Evolutionary conservation across 2,888 invertebrate species (phyloP), one percentile per base, ranked within the genome.

Genomic region (Dynastes maya): DNA sequence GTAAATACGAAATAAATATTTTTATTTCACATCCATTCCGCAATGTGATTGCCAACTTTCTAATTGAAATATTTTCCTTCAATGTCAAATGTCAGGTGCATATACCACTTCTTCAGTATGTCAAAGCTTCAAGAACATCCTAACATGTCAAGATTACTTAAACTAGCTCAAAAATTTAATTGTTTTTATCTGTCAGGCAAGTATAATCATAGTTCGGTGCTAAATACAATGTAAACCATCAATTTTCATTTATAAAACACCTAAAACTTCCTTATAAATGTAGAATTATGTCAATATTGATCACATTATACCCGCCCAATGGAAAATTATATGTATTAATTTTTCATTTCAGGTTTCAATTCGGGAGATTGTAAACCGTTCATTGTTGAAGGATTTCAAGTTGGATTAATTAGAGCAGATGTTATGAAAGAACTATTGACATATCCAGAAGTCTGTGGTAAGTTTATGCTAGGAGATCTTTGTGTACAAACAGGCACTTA

Each of bases 141-240:
- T 51, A 79, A 76, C 72, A 91, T 93, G 91, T 93, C 94, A 87
- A 91, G 92, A 87, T 91, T 96, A 86, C 90, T 95, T 86, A 94
- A 94, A 90, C 91, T 96, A 88, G 96, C 96, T 80, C 93, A 94
- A 88, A 95, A 95, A 91, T 96, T 96, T 90, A 96, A 96, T 90
- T 95, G 95, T 91, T 96, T 96, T 89, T 96, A 96, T 89, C 89
- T 96, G 90, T 92, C 94, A 91, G 96, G 96, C 96, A 90, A 90
- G 90, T 87, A 81, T 76, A 61, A 6, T 32, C 65, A 16, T 37
- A 79, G 61, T 74, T 75, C 51, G 53, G 61, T 81, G 81, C 81
- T 80, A 61, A 77, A 80, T 80, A 71, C 72, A 80, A 65, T 78
- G 63, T 27, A 51, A 27, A 49, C 29, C 55, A 49, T 71, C 72